A percentile compares a stretch with the other conserved stretches of the same genome.
These are phyloP conservation scores for Parotia lawesii DNA, from an alignment of 2,113 vertebrate genomes.

Conservation along the genomic window DNA sequence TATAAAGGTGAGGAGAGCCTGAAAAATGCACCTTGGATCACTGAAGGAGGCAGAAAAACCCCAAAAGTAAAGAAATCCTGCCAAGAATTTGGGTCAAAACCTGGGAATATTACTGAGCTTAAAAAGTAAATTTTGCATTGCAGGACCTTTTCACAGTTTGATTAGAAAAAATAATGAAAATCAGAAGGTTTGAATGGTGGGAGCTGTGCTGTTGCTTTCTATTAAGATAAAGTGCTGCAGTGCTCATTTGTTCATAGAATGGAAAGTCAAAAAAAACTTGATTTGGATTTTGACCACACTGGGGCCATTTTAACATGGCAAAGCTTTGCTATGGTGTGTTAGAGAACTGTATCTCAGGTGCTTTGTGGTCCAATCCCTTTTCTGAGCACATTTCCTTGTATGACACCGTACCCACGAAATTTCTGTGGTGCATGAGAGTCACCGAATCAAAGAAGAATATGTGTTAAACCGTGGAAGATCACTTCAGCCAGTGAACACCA, in stretches of 20 bases:
- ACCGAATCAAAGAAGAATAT: not conserved
- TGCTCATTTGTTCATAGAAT: not conserved
- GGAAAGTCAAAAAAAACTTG: not conserved
- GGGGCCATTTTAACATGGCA: not conserved
- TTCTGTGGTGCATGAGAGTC: not conserved
- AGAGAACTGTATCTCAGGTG: not conserved
- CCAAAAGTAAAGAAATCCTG: not conserved
- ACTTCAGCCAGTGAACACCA: not conserved
- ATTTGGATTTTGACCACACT: not conserved
- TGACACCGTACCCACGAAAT: rapidly evolving
- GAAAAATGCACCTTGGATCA: not conserved
- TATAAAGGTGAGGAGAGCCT: not conserved
- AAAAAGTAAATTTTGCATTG: not conserved
- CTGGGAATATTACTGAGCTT: not conserved
- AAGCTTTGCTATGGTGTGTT: not conserved
- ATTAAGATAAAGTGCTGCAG: not conserved
- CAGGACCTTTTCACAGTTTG: not conserved
- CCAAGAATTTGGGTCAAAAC: not conserved
- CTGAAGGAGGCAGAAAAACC: not conserved
- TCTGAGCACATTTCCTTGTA: not conserved
- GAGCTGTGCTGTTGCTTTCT: not conserved
- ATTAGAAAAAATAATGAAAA: not conserved
- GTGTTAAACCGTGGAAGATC: not conserved
- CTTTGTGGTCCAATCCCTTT: not conserved
- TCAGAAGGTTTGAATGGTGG: not conserved